A percentile compares a stretch with the other conserved stretches of the same genome.
phyloP scores from a whole-genome alignment of 2,888 invertebrate species.

The Linnaemya tessellans region DNA sequence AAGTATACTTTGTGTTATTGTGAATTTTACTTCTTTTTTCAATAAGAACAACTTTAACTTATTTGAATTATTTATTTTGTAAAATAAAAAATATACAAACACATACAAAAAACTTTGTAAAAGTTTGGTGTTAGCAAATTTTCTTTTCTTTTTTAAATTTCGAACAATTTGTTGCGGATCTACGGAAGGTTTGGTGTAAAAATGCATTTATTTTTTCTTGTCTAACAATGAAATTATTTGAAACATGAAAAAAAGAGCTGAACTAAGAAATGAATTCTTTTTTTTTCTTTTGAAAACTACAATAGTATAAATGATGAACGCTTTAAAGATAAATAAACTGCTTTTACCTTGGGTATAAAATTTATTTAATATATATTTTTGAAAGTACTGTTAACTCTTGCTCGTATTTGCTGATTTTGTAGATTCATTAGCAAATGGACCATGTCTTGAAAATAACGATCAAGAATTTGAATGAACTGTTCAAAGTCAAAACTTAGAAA shows the following conservation, averaged over 20 bases:
- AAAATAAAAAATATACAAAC: no score
- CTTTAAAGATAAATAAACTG: constrained; percentile 37
- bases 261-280: constrained; percentile 58
- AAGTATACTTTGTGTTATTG: constrained; percentile 2
- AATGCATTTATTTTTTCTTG: constrained; percentile 67
- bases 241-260: constrained; percentile 47
- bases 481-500: neutral
- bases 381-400: constrained; percentile 5
- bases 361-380: constrained; percentile 25
- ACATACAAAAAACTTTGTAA: no score
- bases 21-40: constrained; percentile 15
- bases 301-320: constrained; percentile 53
- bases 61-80: no score
- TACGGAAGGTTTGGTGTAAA: constrained; percentile 70
- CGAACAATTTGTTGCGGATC: no score
- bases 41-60: no score
- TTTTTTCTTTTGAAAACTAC: constrained; percentile 46
- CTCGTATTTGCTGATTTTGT: neutral
- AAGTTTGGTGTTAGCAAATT: no score
- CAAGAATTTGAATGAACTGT: constrained; percentile 23
- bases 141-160: no score
- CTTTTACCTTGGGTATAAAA: constrained; percentile 37
- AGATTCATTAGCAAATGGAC: constrained; percentile 2
- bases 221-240: constrained; percentile 66
- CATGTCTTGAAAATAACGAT: constrained; percentile 14